phyloP scores from a whole-genome alignment of 2,797 vertebrate genomes.

The Nothura maculosa region DNA sequence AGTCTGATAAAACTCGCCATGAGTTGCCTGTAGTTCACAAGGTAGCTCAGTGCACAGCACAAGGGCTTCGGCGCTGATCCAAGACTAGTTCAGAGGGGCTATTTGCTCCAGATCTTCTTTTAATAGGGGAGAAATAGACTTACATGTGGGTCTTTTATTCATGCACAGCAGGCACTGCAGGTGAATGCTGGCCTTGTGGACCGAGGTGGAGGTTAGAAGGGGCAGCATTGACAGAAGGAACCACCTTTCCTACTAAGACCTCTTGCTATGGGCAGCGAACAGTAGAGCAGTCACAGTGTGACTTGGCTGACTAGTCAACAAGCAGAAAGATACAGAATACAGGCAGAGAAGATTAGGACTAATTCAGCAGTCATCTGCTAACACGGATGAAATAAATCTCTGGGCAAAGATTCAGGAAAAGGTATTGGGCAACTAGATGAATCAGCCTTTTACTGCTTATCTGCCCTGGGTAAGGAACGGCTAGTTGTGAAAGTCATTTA shows the following conservation, averaged over 20 bases:
- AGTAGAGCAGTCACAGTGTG: neutral
- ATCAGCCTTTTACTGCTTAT: neutral
- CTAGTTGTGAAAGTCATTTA: neutral
- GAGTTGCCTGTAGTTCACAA: neutral
- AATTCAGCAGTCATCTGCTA: neutral
- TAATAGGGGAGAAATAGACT: neutral
- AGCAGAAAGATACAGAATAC: neutral
- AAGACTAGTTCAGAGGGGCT: neutral
- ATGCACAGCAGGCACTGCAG: neutral
- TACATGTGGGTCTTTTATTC: neutral
- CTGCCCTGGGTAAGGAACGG: neutral
- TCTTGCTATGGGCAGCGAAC: neutral
- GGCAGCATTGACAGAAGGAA: neutral
- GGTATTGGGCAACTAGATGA: neutral
- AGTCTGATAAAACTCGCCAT: neutral
- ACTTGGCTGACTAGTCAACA: neutral
- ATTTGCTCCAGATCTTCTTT: neutral
- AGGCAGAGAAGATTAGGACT: neutral
- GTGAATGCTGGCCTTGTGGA: neutral
- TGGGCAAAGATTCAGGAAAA: neutral
- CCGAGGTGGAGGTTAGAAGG: neutral
- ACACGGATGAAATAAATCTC: neutral
- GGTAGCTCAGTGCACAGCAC: neutral
- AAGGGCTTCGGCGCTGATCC: neutral
- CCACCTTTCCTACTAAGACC: neutral